Conservation (phyloP, 1,140 invertebrate species). For the Drosophila eugracilis region DNA sequence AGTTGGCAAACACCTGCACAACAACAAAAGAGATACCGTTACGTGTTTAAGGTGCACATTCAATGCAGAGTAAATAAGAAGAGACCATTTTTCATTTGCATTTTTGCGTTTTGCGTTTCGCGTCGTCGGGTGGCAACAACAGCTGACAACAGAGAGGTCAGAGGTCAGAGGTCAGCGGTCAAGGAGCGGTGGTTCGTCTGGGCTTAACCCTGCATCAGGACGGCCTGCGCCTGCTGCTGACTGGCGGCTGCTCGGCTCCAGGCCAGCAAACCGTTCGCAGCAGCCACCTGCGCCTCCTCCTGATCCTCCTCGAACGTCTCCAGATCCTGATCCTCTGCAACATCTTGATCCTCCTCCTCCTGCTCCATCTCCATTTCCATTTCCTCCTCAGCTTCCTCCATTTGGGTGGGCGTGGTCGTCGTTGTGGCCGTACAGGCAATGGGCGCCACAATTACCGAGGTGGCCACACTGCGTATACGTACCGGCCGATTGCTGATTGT, state of each 20-base stretch:
- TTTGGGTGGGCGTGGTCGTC: constrained; percentile 17
- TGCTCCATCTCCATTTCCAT: background rate
- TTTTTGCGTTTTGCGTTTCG: constrained; percentile 44
- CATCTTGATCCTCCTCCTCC: constrained; percentile 34
- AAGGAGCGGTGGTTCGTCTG: background rate
- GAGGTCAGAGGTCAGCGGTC: background rate
- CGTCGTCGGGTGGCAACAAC: constrained; percentile 31
- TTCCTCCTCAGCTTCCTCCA: constrained; percentile 12
- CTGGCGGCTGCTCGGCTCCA: constrained; percentile 69
- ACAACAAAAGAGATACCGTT: constrained; percentile 82
- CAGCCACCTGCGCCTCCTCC: constrained; percentile 55
- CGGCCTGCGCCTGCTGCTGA: constrained; percentile 46
- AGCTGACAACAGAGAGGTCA: background rate
- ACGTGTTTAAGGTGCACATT: constrained; percentile 76
- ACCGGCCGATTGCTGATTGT: constrained; percentile 52
- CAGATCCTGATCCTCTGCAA: constrained; percentile 3
- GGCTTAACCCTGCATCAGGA: constrained; percentile 58
- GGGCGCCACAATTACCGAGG: constrained; percentile 82
- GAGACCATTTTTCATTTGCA: constrained; percentile 75
- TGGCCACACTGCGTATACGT: constrained; percentile 75
- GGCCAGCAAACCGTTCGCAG: constrained; percentile 67
- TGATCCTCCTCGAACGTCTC: constrained; percentile 25
- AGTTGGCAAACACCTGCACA: constrained; percentile 79
- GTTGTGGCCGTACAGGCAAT: constrained; percentile 26
- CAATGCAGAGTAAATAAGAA: constrained; percentile 80